Evolutionary conservation across 2,888 invertebrate species (phyloP).

Genomic region (Eilema sororculum): DNA sequence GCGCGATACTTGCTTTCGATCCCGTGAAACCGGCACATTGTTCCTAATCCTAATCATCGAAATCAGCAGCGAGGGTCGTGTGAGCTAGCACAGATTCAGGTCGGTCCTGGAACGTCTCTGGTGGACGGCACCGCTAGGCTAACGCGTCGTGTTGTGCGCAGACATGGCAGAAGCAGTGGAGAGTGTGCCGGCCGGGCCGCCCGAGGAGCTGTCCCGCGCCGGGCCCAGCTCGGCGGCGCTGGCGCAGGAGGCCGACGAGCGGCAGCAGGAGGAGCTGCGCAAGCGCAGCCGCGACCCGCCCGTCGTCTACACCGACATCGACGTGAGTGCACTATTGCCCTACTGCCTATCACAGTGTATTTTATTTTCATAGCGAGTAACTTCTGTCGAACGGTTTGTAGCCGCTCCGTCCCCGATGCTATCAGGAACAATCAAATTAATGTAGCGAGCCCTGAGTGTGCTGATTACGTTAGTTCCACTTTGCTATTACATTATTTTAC

Average conservation of each 20-base stretch:
- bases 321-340: conserved; percentile 83
- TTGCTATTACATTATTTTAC: neutral
- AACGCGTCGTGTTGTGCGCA: conserved; percentile 31
- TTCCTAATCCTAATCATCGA: neutral
- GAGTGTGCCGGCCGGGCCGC: conserved; percentile 39
- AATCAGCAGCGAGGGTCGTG: neutral
- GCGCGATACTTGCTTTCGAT: neutral
- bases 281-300: conserved; percentile 92
- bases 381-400: neutral
- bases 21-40: conserved; percentile 15
- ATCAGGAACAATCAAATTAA: neutral
- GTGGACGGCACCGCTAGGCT: no score
- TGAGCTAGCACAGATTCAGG: conserved; percentile 23
- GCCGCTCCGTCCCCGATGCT: neutral
- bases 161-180: conserved; percentile 82
- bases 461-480: neutral
- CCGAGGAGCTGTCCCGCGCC: no score
- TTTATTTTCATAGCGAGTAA: neutral
- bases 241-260: conserved; percentile 87
- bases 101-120: conserved; percentile 18
- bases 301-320: conserved; percentile 91
- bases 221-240: conserved; percentile 34
- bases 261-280: conserved; percentile 89
- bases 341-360: neutral
- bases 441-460: neutral